A percentile compares a stretch with the other conserved stretches of the same genome.
Evolutionary conservation across 2,113 vertebrate species (phyloP).

Genomic region (Turdus rufiventris): DNA sequence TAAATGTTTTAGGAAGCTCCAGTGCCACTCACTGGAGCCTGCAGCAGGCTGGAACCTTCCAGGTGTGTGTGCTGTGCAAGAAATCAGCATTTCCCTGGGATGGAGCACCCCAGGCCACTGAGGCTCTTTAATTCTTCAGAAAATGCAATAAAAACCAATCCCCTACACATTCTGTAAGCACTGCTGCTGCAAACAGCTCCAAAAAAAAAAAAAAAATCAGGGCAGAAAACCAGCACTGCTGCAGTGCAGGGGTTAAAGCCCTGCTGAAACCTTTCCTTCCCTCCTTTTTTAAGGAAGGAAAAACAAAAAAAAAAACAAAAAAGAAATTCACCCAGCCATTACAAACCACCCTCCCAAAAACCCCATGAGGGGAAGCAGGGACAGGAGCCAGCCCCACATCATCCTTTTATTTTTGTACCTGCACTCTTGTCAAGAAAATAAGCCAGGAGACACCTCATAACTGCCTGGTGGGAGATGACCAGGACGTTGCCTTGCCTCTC

Average conservation of each 20-base stretch:
- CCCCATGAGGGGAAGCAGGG: neutral
- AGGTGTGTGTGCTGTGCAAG: neutral
- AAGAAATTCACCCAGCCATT: neutral
- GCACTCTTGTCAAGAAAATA: conserved; percentile 96
- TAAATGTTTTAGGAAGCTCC: neutral
- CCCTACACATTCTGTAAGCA: accelerated
- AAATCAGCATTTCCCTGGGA: neutral
- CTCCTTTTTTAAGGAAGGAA: neutral
- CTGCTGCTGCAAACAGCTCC: neutral
- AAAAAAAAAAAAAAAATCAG: neutral
- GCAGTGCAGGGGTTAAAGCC: neutral
- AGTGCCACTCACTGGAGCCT: neutral
- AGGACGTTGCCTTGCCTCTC: conserved; percentile 92
- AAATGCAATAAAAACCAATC: neutral
- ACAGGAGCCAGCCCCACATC: neutral
- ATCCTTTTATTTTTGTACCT: conserved; percentile 70
- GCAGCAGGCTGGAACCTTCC: neutral
- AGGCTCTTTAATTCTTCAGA: neutral
- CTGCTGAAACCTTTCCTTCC: neutral
- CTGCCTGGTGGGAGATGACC: conserved; percentile 94
- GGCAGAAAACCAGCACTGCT: neutral
- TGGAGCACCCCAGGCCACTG: neutral
- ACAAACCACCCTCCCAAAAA: neutral
- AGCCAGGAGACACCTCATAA: conserved; percentile 95
- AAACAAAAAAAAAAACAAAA: neutral